phyloP scores from a whole-genome alignment of 2,888 invertebrate species.

The Endomychus coccineus region DNA sequence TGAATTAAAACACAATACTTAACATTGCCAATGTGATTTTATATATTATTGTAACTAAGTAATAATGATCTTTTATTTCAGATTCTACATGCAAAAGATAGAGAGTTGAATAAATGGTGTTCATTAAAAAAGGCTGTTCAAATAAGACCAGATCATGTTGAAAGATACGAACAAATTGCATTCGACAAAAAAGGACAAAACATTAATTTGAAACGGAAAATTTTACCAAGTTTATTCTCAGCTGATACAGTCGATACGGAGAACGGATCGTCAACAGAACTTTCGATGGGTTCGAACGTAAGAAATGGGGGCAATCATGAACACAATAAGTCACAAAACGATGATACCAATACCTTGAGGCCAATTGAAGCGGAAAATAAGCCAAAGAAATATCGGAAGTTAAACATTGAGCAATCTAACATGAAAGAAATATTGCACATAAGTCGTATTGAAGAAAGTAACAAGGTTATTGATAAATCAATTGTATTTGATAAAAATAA shows the following conservation, averaged over 20 bases:
- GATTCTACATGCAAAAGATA: constrained; percentile 87
- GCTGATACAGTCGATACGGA: constrained; percentile 9
- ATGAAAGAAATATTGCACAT: no score
- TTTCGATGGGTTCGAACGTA: constrained; percentile 9
- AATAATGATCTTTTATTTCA: constrained; percentile 43
- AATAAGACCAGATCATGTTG: constrained; percentile 67
- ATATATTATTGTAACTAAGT: no score
- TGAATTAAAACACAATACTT: no score
- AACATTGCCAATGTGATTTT: no score
- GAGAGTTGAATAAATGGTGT: constrained; percentile 92
- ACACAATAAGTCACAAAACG: constrained; percentile 10
- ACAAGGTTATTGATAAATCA: no score
- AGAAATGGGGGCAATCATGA: no score
- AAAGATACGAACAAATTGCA: constrained; percentile 69
- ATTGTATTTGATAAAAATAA: no score
- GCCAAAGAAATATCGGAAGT: no score
- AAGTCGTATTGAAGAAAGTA: no score
- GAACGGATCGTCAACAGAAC: constrained; percentile 14
- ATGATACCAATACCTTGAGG: constrained; percentile 20
- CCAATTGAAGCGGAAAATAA: no score
- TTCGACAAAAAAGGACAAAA: constrained; percentile 71
- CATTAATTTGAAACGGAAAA: constrained; percentile 64
- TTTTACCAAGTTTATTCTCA: constrained; percentile 69
- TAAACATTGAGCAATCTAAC: no score
- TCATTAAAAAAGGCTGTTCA: constrained; percentile 83